These are phyloP conservation scores for Leucania comma DNA, from an alignment of 2,888 invertebrate species.

Conservation along the genomic window DNA sequence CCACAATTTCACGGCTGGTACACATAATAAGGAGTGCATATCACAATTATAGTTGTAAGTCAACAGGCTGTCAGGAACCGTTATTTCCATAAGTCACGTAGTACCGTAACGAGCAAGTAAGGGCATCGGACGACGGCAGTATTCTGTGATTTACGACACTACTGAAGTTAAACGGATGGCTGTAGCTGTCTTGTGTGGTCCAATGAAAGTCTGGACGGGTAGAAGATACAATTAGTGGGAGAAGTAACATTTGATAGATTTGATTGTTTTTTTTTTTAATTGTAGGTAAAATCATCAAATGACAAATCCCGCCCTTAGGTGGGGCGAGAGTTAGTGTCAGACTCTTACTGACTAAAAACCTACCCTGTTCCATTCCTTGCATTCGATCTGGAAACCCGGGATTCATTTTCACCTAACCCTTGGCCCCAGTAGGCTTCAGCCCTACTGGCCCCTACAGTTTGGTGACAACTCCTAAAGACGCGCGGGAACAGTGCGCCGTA, in stretches of 20 bases:
- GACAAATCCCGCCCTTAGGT: too few species aligned
- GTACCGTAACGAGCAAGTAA: constrained; percentile 68
- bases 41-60: constrained; percentile 67
- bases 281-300: too few species aligned
- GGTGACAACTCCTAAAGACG: too few species aligned
- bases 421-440: too few species aligned
- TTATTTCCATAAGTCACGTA: constrained; percentile 78
- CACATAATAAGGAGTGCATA: constrained; percentile 51
- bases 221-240: constrained; percentile 22
- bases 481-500: too few species aligned
- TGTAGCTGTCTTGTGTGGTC: constrained; percentile 56
- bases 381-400: too few species aligned
- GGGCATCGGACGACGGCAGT: constrained; percentile 61
- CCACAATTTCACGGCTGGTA: constrained; percentile 48
- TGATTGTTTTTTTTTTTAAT: too few species aligned
- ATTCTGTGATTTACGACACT: constrained; percentile 64
- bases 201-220: constrained; percentile 33
- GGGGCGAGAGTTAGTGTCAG: too few species aligned
- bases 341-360: too few species aligned
- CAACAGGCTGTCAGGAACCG: constrained; percentile 68
- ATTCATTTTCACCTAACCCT: too few species aligned
- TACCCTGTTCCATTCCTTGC: too few species aligned
- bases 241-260: not conserved
- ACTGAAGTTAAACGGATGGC: constrained; percentile 57
- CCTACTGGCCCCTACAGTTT: too few species aligned